These are phyloP conservation scores for Hypselothyrea guttata DNA, from an alignment of 2,888 invertebrate species.

Conservation along the genomic window DNA sequence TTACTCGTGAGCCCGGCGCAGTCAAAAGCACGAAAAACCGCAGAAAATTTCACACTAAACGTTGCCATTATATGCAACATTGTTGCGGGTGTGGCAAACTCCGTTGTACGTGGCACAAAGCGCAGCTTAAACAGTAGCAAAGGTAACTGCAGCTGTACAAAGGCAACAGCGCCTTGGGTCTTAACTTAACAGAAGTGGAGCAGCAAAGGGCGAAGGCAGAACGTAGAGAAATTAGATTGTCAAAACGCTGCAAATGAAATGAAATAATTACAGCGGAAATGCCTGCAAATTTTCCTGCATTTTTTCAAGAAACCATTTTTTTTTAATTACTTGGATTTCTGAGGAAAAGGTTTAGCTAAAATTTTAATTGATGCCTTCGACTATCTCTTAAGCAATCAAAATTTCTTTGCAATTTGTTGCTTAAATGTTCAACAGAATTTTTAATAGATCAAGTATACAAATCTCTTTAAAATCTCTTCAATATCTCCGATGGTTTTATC, in stretches of 20 bases:
- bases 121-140: not conserved
- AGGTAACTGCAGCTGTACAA: no score
- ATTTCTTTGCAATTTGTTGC: not conserved
- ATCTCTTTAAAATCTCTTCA: no score
- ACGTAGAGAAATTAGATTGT: no score
- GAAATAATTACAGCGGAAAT: no score
- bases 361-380: no score
- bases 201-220: no score
- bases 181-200: no score
- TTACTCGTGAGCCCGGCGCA: not conserved
- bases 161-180: no score
- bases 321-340: not conserved
- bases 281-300: not conserved
- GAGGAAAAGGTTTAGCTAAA: no score
- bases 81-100: slow-evolving; percentile 47
- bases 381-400: not conserved
- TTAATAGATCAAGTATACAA: no score
- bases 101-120: not conserved
- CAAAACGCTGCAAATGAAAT: no score
- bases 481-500: no score
- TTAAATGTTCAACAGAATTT: not conserved
- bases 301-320: not conserved
- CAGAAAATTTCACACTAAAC: slow-evolving; percentile 70
- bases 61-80: slow-evolving; percentile 69
- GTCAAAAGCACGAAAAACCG: slow-evolving; percentile 40